A percentile compares a stretch with the other conserved stretches of the same genome.
Evolutionary conservation across 2,888 invertebrate genomes (phyloP).

Genomic region (Andrena dorsata): DNA sequence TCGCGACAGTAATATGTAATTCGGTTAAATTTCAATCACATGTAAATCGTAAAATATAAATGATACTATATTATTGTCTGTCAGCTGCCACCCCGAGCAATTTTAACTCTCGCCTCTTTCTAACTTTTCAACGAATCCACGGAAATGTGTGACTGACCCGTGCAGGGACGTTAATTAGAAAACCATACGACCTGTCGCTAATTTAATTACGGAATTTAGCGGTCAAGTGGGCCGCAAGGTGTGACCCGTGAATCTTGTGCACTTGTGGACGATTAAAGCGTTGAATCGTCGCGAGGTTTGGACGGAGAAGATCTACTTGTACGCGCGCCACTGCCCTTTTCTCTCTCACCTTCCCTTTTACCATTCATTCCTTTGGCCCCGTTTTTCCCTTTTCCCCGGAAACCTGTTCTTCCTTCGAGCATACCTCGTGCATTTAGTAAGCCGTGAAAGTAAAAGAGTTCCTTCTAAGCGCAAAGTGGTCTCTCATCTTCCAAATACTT

Average conservation of each 20-base stretch:
- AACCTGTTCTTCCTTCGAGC: constrained; percentile 34
- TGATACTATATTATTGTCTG: too few species aligned
- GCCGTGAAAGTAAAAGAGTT: constrained; percentile 64
- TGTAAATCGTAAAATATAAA: too few species aligned
- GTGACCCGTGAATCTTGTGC: constrained; percentile 53
- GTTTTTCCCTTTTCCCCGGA: constrained; percentile 19
- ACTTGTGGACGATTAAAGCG: constrained; percentile 25
- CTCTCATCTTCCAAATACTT: constrained; percentile 71
- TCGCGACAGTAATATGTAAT: not conserved
- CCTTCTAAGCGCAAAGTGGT: constrained; percentile 68
- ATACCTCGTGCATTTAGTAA: constrained; percentile 62
- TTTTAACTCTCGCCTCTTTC: not conserved
- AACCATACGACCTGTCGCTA: constrained; percentile 66
- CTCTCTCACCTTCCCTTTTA: constrained; percentile 3
- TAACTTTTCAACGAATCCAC: constrained; percentile 9
- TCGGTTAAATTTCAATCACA: too few species aligned
- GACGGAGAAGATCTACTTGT: constrained; percentile 23
- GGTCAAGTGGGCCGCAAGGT: constrained; percentile 62
- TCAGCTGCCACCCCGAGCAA: not conserved
- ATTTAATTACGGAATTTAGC: constrained; percentile 70
- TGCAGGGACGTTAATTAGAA: constrained; percentile 57
- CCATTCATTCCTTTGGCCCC: constrained; percentile 14
- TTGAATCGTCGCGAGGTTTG: constrained; percentile 44
- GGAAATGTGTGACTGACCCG: not conserved
- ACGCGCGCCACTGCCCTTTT: constrained; percentile 24